Evolutionary conservation across 2,888 invertebrate genomes (phyloP), one percentile per base, ranked within the genome.

Genomic region (Danaus chrysippus): DNA sequence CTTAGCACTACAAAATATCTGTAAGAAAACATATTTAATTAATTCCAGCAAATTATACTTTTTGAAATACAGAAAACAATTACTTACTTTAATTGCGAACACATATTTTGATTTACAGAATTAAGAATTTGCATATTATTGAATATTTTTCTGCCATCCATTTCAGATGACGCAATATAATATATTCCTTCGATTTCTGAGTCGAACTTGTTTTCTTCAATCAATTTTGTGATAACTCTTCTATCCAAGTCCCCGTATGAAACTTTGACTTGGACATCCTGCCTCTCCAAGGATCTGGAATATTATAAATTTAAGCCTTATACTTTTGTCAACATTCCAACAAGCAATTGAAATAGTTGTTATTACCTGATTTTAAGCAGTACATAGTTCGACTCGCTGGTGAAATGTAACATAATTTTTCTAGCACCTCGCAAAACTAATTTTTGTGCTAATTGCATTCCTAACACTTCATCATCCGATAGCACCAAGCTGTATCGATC

Each of bases 341-440:
- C 1, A 41, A 42, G 10, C 17, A 17, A 54, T 9, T 53, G 11
- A 41, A 9, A 13, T 42, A 6, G 57, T n/a, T 19, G n/a, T 43
- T 13, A 56, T 54, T 63, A 69, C 68, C 64, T 61, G 19, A 59
- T 19, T 42, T 66, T 68, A 34, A 60, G 42, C 8, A 52, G 42
- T 8, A 63, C 12, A 11, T 17, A 61, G 23, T 64, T 64, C 11
- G 65, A 64, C 17, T 65, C 49, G 1, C 64, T 61, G 5, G 68
- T 42, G 43, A 68, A 66, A 59, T 78, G 73, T 1, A 83, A 10
- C 13, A 71, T 62, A 10, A 83, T 58, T 52, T 76, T 79, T 46
- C 57, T 80, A 1, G 78, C 82, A 1, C 84, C 84, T 17, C 76
- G 73, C 15, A 64, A 65, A 1, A 82, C 69, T 1, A 85, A 67